Base-by-base conservation (phyloP, 2,797 vertebrate species). In the Oophaga sylvatica region DNA sequence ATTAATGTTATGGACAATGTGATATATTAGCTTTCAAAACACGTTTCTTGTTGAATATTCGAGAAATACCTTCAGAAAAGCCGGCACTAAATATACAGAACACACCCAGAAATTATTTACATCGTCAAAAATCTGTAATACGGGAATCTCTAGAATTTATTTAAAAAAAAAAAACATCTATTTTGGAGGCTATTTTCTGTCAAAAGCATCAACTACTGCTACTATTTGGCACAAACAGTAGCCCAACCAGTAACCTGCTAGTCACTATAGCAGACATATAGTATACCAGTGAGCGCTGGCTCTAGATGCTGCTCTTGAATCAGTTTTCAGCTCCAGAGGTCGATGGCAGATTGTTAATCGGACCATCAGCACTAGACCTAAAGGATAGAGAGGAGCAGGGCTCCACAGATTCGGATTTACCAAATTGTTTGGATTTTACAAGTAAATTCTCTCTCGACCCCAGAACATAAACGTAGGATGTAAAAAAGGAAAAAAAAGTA, bases 1-100 rank as follows among this genome's bases (percentile, higher is more conserved):
- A 89, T 73, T 77, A 75, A 77, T 45, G 67, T 56, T 48, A 77
- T 65, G 68, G 41, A 1, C 63, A 29, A 29, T 45, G 20, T 20
- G 8, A 10, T 12, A 22, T 41, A 71, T 2, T 0, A 41, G 2
- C 1, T 22, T 53, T 22, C 17, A 73, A 73, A 8, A 35, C 8
- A 20, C 70, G 35, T 3, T 19, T 8, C 29, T 41, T 41, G 68
- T 71, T 19, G 17, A 41, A 35, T 70, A 70, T 22, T 48, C 48
- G 9, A 11, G 20, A 73, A 53, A 10, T 26, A 53, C 13, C 15
- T 41, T 12, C 22, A 53, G 9, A 13, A 22, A 73, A 11, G 1
- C 6, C 48, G 12, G 45, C 45, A 22, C 48, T 48, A 76, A 76
- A 16, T 41, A 22, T 41, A 73, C 41, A 73, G 19, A 22, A 59